Conservation (phyloP, 2,797 vertebrate genomes). For the Taeniopygia guttata region DNA sequence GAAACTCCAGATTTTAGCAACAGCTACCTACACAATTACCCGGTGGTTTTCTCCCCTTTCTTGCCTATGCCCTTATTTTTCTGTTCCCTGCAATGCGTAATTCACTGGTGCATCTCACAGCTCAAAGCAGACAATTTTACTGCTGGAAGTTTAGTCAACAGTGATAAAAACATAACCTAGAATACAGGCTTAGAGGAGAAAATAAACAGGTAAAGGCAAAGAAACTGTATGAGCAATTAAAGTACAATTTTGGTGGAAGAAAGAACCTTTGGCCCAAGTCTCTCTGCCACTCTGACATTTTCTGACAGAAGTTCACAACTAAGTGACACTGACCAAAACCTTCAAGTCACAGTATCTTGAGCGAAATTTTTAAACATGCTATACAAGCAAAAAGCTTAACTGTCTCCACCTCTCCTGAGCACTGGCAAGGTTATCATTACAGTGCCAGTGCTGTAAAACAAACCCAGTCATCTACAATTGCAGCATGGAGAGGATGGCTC, state of each 20-base stretch:
- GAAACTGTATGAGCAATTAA: neutral
- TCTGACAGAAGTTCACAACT: neutral
- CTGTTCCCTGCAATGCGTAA: neutral
- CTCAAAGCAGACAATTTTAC: neutral
- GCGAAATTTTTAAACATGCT: neutral
- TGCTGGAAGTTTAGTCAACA: neutral
- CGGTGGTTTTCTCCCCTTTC: neutral
- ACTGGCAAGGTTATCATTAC: neutral
- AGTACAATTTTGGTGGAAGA: neutral
- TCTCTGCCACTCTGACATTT: neutral
- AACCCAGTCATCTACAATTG: conserved; percentile 11
- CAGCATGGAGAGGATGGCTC: neutral
- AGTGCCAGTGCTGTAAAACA: neutral
- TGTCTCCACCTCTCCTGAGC: neutral
- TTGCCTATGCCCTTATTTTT: neutral
- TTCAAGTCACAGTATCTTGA: neutral
- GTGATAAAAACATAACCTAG: neutral
- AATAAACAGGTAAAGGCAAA: neutral
- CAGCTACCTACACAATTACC: neutral
- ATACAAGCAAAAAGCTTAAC: neutral
- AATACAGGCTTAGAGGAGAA: neutral
- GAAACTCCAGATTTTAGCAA: neutral
- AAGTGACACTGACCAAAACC: neutral
- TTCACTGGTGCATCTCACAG: neutral
- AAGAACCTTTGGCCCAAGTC: neutral